Conservation (phyloP, 1,140 invertebrate genomes). For the Lepidurus packardi region DNA sequence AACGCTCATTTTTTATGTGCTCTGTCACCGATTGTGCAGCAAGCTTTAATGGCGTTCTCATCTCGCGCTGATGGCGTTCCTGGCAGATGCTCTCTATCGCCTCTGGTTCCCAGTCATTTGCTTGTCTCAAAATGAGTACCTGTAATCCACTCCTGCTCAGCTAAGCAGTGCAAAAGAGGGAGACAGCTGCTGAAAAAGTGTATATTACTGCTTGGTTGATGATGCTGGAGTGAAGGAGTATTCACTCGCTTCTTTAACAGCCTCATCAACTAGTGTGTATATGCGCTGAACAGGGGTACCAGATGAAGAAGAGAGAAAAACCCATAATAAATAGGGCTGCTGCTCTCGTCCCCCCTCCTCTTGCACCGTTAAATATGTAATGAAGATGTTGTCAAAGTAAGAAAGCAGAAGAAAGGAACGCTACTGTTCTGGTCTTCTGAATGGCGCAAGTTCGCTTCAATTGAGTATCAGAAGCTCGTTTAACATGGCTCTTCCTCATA, state of each 20-base stretch:
- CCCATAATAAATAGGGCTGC: not conserved
- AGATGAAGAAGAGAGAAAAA: not conserved
- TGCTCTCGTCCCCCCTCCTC: not conserved
- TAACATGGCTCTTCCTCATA: not conserved
- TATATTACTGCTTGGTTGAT: not conserved
- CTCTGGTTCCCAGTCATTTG: slow-evolving; percentile 18
- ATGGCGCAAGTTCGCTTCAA: not conserved
- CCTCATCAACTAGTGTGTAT: not conserved
- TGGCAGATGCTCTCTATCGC: slow-evolving; percentile 7
- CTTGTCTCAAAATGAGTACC: slow-evolving; percentile 10
- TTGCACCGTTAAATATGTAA: not conserved
- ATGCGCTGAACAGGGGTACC: not conserved
- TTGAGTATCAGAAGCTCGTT: not conserved
- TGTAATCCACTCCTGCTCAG: slow-evolving; percentile 1
- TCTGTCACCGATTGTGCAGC: not conserved
- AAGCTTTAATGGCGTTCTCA: slow-evolving; percentile 10
- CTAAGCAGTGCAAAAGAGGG: not conserved
- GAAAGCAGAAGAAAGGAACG: not conserved
- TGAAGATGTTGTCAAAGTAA: not conserved
- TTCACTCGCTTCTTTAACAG: not conserved
- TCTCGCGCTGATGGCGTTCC: slow-evolving; percentile 7
- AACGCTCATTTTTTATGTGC: not conserved
- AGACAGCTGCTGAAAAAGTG: not conserved
- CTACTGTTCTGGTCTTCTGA: not conserved
- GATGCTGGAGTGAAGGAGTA: slow-evolving; percentile 8